These are phyloP conservation scores for Polydrusus tereticollis DNA, from an alignment of 2,888 invertebrate genomes.

Conservation along the genomic window DNA sequence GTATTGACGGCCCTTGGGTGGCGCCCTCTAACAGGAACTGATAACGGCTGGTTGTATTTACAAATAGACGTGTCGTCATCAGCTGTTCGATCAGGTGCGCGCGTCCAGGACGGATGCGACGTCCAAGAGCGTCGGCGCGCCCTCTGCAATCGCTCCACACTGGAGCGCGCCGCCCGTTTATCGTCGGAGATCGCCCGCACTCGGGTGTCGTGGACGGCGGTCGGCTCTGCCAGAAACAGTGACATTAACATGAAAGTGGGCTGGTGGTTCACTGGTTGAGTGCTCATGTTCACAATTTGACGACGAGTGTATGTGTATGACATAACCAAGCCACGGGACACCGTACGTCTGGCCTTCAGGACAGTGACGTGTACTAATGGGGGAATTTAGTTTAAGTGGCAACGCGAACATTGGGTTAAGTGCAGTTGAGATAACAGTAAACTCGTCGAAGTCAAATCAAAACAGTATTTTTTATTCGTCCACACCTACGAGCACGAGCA, in stretches of 20 bases:
- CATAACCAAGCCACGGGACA: conserved; percentile 59
- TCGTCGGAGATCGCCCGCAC: conserved; percentile 54
- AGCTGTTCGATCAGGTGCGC: conserved; percentile 62
- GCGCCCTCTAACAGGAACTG: conserved; percentile 39
- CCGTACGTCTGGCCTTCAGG: conserved; percentile 57
- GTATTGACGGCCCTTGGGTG: conserved; percentile 34
- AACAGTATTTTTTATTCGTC: conserved; percentile 62
- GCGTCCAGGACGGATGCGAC: conserved; percentile 49
- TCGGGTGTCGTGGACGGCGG: conserved; percentile 57
- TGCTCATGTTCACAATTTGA: conserved; percentile 57
- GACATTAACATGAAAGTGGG: conserved; percentile 64
- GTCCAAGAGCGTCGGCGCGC: conserved; percentile 39
- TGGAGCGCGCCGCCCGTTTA: conserved; percentile 40
- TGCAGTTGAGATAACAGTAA: conserved; percentile 65
- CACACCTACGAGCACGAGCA: conserved; percentile 61
- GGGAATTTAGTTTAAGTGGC: conserved; percentile 68
- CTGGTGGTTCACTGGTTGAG: conserved; percentile 64
- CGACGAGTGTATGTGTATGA: conserved; percentile 60
- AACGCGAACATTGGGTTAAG: conserved; percentile 67
- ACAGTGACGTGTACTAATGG: conserved; percentile 66
- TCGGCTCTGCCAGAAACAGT: conserved; percentile 57
- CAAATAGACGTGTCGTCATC: conserved; percentile 58
- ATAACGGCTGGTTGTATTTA: conserved; percentile 41
- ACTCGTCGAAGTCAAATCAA: conserved; percentile 61
- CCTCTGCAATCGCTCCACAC: conserved; percentile 22